Conservation (phyloP, 2,113 vertebrate species). For the Paradoxurus hermaphroditus region DNA sequence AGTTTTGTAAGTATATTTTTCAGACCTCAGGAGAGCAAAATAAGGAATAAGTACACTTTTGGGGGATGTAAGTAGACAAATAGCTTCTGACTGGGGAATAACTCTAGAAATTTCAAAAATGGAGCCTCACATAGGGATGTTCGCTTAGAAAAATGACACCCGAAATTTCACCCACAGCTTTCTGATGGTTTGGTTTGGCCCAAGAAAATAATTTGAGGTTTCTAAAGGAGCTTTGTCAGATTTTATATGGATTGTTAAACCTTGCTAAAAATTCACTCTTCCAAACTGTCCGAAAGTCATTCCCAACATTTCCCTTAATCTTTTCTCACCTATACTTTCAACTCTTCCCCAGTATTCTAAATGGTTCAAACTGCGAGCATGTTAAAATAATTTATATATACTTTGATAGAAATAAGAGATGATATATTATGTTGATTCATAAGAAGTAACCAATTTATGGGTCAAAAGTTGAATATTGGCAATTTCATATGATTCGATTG, state of each 20-base stretch:
- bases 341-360: background rate
- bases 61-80: background rate
- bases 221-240: background rate
- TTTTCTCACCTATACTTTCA: background rate
- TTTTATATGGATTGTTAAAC: background rate
- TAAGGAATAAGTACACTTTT: background rate
- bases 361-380: background rate
- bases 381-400: background rate
- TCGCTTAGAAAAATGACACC: background rate
- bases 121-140: background rate
- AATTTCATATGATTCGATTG: background rate
- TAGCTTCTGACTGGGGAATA: background rate
- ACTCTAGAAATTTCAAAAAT: slow-evolving; percentile 34
- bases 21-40: background rate
- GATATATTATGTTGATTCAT: background rate
- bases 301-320: background rate
- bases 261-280: background rate
- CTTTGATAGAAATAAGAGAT: background rate
- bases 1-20: background rate
- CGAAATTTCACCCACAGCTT: background rate
- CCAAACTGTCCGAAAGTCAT: background rate
- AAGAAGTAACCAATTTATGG: background rate
- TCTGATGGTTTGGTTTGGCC: background rate
- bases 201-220: background rate
- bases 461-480: background rate